Evolutionary conservation across 2,113 vertebrate genomes (phyloP), one percentile per base, ranked within the genome.

Genomic region (Toxostoma redivivum): DNA sequence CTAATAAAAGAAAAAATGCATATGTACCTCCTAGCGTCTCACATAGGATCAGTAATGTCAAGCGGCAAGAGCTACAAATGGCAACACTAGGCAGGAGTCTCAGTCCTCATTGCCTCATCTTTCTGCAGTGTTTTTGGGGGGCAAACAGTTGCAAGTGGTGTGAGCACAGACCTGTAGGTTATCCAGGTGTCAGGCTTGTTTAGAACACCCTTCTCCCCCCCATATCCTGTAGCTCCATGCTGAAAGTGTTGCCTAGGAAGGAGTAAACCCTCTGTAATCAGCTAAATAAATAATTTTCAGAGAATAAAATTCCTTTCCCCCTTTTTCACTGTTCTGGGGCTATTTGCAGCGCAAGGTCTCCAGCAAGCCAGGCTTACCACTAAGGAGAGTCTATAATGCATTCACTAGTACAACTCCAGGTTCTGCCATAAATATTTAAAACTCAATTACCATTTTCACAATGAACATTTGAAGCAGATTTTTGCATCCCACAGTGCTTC

Each of bases 401-500:
- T 78, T 84, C 84, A 51, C 61, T 57, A 61, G n/a, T 87, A 72
- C 47, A 65, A 60, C 25, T 92, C 50, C 62, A 65, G 58, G 80
- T 92, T 77, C 82, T 73, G 58, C 51, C 27, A 81, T 86, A 93
- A 94, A 89, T 81, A 91, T 74, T 92, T 89, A 87, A 95, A 94
- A 91, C 91, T 87, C 86, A 65, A 64, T 95, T 89, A 50, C 81
- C 31, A 28, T 73, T 80, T 66, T 58, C 62, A 47, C 57, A 89
- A 62, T 38, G 79, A 91, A 48, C 0, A 0, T 80, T 84, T 66
- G 45, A 65, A 87, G 81, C 65, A 81, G 81, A 31, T 82, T 58
- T 85, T 84, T 37, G 3, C 61, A 72, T 91, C 65, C 48, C 37
- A 44, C 28, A 1, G 56, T 31, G n/a, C 84, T 76, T 87, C 61